These are phyloP conservation scores for Calyptomena viridis DNA, from an alignment of 2,113 vertebrate genomes.

Conservation along the genomic window DNA sequence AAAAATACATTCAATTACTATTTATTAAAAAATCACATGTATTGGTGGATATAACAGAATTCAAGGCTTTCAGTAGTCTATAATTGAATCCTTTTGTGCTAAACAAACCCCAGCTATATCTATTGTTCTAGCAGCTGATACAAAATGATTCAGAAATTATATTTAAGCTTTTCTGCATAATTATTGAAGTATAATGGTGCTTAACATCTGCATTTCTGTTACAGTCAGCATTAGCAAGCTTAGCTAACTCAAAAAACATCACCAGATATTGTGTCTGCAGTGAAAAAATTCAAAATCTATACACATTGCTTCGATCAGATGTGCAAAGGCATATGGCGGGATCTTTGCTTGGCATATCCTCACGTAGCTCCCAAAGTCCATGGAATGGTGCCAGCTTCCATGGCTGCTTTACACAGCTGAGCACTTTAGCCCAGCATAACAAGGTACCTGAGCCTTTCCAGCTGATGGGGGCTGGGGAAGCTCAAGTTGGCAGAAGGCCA, in stretches of 20 bases:
- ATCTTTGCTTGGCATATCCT: not conserved
- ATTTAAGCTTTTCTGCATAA: slow-evolving; percentile 18
- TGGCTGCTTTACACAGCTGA: not conserved
- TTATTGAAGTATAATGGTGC: not conserved
- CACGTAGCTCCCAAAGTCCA: rapidly evolving
- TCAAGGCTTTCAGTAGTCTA: not conserved
- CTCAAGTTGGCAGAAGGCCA: not conserved
- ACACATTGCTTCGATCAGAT: not conserved
- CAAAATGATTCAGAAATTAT: not conserved
- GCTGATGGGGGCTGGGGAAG: not conserved
- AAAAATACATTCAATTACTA: not conserved
- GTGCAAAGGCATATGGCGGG: not conserved
- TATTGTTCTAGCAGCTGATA: slow-evolving; percentile 25
- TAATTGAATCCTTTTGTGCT: slow-evolving; percentile 5
- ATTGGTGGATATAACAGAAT: not conserved
- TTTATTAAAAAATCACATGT: slow-evolving; percentile 16
- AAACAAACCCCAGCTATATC: not conserved
- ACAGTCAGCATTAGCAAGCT: not conserved
- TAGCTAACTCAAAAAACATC: not conserved
- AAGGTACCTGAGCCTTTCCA: not conserved
- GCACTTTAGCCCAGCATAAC: not conserved
- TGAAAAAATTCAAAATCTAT: not conserved
- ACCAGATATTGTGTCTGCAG: not conserved
- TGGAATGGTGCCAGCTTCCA: not conserved
- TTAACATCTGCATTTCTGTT: slow-evolving; percentile 9